Percentiles rank a stretch among this genome's conserved stretches.
Conservation (phyloP, 2,888 invertebrate genomes). For the Tetranychus piercei region DNA sequence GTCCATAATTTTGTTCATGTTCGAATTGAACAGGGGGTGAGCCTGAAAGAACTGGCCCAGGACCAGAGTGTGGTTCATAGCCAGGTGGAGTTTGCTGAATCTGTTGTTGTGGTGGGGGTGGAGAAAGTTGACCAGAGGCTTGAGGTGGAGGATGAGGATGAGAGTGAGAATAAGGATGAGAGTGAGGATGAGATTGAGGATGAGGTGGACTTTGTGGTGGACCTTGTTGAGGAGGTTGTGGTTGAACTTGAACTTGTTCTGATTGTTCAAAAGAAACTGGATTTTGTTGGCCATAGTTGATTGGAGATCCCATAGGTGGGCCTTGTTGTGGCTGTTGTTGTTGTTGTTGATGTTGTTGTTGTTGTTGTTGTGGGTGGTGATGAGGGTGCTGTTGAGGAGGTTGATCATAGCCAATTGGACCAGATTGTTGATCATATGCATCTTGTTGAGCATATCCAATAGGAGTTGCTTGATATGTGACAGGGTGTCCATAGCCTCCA, state of each 20-base stretch:
- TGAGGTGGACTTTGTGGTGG: background rate
- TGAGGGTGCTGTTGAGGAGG: background rate
- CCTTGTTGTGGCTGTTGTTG: background rate
- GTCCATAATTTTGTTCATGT: background rate
- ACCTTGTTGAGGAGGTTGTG: background rate
- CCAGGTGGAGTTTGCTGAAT: background rate
- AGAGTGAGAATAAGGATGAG: background rate
- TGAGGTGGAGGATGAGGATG: background rate
- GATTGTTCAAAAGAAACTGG: background rate
- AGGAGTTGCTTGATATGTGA: background rate
- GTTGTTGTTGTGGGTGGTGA: background rate
- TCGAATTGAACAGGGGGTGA: background rate
- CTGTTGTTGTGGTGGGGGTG: background rate
- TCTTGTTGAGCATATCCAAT: background rate
- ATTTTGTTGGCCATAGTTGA: background rate
- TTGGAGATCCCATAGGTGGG: background rate
- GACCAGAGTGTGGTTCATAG: background rate
- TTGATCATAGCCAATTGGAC: background rate
- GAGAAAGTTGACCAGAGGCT: background rate
- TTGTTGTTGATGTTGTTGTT: background rate
- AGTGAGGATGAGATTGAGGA: background rate
- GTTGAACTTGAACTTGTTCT: background rate
- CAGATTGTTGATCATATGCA: constrained; percentile 3
- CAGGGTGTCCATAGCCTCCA: background rate
- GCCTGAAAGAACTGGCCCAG: background rate